Conservation (phyloP, 2,797 vertebrate genomes). For the Chiloscyllium punctatum region DNA sequence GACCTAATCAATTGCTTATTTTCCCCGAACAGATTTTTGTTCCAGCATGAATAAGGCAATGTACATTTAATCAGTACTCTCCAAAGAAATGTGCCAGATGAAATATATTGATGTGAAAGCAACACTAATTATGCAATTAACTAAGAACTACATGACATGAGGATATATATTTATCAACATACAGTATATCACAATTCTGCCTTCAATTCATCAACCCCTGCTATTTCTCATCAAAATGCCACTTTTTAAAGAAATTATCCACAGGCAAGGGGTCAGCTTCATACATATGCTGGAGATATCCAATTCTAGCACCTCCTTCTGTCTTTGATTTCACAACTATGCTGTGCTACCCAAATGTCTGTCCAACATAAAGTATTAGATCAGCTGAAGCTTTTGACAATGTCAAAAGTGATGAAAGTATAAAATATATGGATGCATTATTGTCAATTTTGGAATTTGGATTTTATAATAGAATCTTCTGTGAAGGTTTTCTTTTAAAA, state of each 20-base stretch:
- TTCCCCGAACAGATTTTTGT: constrained; percentile 30
- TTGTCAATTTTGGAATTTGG: no score
- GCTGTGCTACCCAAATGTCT: not conserved
- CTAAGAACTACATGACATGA: not conserved
- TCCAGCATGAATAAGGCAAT: constrained; percentile 27
- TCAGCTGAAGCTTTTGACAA: not conserved
- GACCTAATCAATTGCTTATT: constrained; percentile 36
- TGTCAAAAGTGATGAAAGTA: not conserved
- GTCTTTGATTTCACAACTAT: not conserved
- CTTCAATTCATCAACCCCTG: not conserved
- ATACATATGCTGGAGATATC: not conserved
- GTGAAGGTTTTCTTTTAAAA: no score
- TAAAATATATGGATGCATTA: no score
- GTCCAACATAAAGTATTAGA: no score
- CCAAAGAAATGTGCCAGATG: constrained; percentile 27
- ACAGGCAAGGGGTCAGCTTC: not conserved
- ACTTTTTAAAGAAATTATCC: not conserved
- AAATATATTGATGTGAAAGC: constrained; percentile 24
- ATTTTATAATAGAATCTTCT: no score
- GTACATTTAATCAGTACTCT: constrained; percentile 32
- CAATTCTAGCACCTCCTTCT: not conserved
- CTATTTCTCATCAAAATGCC: constrained; percentile 9
- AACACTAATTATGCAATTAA: constrained; percentile 28
- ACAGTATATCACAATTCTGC: constrained; percentile 24
- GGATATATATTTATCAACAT: not conserved